phyloP scores from a whole-genome alignment of 1,140 invertebrate genomes.

The Drosophila albomicans region DNA sequence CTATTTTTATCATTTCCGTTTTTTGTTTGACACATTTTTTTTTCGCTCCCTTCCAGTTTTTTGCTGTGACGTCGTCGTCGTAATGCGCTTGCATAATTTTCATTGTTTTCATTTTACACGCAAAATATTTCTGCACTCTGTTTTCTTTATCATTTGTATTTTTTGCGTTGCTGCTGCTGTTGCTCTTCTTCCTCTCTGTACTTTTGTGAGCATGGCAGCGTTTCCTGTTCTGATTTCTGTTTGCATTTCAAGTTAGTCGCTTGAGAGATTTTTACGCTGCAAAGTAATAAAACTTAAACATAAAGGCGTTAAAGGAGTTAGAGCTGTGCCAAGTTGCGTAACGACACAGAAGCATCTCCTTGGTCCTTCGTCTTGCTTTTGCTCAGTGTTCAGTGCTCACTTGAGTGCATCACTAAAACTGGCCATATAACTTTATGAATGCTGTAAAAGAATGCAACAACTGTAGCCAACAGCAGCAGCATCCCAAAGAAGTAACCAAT shows the following conservation, averaged over 20 bases:
- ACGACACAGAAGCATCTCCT: background rate
- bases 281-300: slow-evolving; percentile 75
- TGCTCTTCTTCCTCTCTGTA: slow-evolving; percentile 12
- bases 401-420: slow-evolving; percentile 44
- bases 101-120: slow-evolving; percentile 80
- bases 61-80: slow-evolving; percentile 24
- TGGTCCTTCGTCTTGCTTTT: background rate
- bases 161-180: slow-evolving; percentile 18
- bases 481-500: slow-evolving; percentile 13
- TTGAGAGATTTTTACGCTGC: slow-evolving; percentile 65
- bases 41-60: background rate
- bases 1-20: slow-evolving; percentile 73
- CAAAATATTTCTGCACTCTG: slow-evolving; percentile 64
- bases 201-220: slow-evolving; percentile 43
- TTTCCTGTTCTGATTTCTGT: slow-evolving; percentile 78
- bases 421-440: slow-evolving; percentile 50
- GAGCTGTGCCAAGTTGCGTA: background rate
- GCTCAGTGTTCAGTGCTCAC: background rate
- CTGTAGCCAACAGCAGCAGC: background rate
- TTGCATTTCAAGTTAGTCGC: slow-evolving; percentile 78
- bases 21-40: slow-evolving; percentile 53
- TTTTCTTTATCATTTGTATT: slow-evolving; percentile 62
- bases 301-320: slow-evolving; percentile 39
- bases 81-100: slow-evolving; percentile 81
- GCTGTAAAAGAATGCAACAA: slow-evolving; percentile 33